These are phyloP conservation scores for Aegotheles bennettii DNA, from an alignment of 2,113 vertebrate genomes.

Conservation along the genomic window DNA sequence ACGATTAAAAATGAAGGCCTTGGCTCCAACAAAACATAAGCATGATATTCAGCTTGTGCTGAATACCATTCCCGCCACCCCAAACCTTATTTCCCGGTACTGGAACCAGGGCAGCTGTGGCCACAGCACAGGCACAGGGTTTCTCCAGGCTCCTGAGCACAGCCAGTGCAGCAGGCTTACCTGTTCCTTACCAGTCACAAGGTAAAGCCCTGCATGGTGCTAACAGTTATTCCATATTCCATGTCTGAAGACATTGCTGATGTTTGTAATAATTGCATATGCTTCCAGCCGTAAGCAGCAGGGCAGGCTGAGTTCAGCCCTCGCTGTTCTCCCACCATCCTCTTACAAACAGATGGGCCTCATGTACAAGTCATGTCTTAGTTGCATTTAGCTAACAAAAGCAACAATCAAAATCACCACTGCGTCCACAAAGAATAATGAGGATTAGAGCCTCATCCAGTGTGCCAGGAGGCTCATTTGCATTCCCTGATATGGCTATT, in stretches of 20 bases:
- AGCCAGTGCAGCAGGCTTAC: background rate
- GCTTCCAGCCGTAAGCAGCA: background rate
- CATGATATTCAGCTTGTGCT: background rate
- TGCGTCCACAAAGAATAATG: background rate
- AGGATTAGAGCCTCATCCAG: background rate
- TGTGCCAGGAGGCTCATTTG: background rate
- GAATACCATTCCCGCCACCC: background rate
- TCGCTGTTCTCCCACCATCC: background rate
- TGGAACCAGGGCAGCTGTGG: background rate
- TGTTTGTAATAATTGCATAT: background rate
- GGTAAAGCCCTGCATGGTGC: background rate
- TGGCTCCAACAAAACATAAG: background rate
- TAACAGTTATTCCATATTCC: background rate
- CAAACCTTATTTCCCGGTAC: background rate
- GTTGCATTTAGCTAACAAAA: conserved; percentile 15
- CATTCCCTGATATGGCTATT: background rate
- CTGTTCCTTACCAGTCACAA: background rate
- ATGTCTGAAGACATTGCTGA: accelerated
- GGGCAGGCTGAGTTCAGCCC: background rate
- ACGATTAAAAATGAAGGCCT: background rate
- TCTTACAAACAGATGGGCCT: conserved; percentile 20
- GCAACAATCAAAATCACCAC: background rate
- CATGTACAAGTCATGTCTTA: background rate
- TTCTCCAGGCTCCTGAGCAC: background rate
- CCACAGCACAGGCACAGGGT: background rate